Base-by-base conservation (phyloP, 2,113 vertebrate genomes). In the Laticauda colubrina region DNA sequence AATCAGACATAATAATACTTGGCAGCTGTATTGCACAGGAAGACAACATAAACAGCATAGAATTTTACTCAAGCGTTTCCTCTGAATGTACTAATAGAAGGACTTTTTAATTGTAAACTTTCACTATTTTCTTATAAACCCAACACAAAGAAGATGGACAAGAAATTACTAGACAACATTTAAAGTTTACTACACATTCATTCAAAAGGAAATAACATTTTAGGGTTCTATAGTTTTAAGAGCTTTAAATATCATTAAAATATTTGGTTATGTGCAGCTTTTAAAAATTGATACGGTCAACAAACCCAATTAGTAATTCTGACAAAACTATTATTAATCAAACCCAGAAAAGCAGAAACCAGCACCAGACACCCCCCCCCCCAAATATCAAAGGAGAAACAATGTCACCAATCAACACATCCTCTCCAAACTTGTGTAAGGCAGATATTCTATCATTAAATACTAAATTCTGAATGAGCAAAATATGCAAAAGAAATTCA, bases 1-100 rank as follows among this genome's bases (percentile, higher is more conserved):
- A 98, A 98, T 98, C 98, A 95, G 98, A 98, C 97, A 98, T 98
- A 98, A 98, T 98, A 97, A 96, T 94, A 96, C 89, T 96, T 91
- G 97, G 96, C 97, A 97, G 96, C 95, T 96, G 94, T 95, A 96
- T 96, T 97, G 96, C 95, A 94, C 96, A 97, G 59, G 94, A 93
- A 91, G 48, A 89, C 94, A 95, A 94, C 87, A 95, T 94, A 0
- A n/a, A 95, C 94, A 0, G 20, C 96, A 95, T 69, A 95, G 96
- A 96, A 94, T 95, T 95, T 90, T 90, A 96, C 24, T 90, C 45
- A 59, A 94, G 92, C 75, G 4, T 85, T 96, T 85, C 91, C 93
- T 95, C 94, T 94, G 92, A 93, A 86, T 24, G 3, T 45, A 9
- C 18, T 86, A 86, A 93, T 90, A 95, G 93, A 92, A 1, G 3